Percentiles rank a stretch among this genome's conserved stretches.
phyloP scores from a whole-genome alignment of 2,113 vertebrate genomes.

The Sinocyclocheilus anshuiensis region DNA sequence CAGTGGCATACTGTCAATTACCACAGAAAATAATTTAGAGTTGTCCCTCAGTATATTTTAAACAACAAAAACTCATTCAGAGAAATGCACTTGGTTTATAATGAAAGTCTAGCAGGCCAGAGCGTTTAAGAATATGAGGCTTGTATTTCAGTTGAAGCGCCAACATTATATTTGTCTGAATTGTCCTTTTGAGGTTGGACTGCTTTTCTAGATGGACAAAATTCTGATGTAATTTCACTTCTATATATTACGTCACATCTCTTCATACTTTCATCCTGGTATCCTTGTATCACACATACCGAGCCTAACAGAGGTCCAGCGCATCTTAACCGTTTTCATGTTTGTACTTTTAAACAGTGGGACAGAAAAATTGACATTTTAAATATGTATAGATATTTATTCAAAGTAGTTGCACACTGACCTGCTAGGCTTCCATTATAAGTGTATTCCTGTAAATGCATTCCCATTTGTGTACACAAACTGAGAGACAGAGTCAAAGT shows the following conservation, averaged over 20 bases:
- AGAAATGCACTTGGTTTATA: not conserved
- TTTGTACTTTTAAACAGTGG: not conserved
- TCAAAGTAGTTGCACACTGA: not conserved
- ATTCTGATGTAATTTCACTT: not conserved
- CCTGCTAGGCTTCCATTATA: not conserved
- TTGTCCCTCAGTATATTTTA: not conserved
- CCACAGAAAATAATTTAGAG: not conserved
- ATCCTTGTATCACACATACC: not conserved
- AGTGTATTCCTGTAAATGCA: not conserved
- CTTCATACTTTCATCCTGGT: not conserved
- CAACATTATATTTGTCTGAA: not conserved
- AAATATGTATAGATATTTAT: slow-evolving; percentile 13
- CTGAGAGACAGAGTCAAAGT: not conserved
- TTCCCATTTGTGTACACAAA: slow-evolving; percentile 2
- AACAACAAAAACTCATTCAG: not conserved
- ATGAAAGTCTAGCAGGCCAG: not conserved
- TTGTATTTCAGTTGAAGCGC: not conserved
- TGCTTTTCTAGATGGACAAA: no score
- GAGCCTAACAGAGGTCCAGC: not conserved
- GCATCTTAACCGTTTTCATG: not conserved
- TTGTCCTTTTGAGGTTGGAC: no score
- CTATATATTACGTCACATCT: not conserved
- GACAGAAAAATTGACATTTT: not conserved
- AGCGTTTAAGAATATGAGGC: not conserved
- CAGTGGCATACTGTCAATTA: not conserved